Evolutionary conservation across 2,888 invertebrate genomes (phyloP).

Genomic region (Eupeodes latifasciatus): DNA sequence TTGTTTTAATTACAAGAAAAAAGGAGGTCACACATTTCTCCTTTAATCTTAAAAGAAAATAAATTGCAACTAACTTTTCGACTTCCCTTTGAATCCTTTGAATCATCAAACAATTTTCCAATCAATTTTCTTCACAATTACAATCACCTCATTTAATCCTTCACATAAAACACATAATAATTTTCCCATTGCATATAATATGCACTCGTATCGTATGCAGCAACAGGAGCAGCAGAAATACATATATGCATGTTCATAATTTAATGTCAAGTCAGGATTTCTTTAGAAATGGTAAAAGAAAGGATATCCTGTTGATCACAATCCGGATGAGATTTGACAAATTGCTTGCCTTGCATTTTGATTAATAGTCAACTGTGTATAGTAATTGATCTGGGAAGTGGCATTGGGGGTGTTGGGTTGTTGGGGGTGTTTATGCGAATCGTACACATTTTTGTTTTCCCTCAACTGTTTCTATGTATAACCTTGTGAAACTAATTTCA

Average conservation of each 20-base stretch:
- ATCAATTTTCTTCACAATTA: not conserved
- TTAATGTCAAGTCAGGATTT: conserved; percentile 4
- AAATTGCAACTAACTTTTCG: too few relatives aligned
- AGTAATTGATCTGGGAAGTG: conserved; percentile 26
- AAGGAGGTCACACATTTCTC: too few relatives aligned
- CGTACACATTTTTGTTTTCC: not conserved
- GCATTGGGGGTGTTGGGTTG: too few relatives aligned
- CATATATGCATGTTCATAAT: conserved; percentile 19
- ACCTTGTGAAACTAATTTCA: conserved; percentile 31
- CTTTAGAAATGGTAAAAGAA: conserved; percentile 25
- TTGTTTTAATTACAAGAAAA: too few relatives aligned
- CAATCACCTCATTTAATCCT: not conserved
- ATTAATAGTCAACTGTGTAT: conserved; percentile 45
- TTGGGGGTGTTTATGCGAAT: conserved; percentile 21
- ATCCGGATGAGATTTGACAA: conserved; percentile 54
- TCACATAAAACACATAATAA: conserved; percentile 9
- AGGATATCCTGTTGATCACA: conserved; percentile 33
- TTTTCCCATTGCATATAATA: conserved; percentile 22
- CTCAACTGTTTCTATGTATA: not conserved
- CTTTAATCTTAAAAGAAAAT: too few relatives aligned
- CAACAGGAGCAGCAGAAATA: too few relatives aligned
- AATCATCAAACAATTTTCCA: conserved; percentile 13
- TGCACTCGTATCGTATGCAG: not conserved
- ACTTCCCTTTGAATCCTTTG: not conserved
- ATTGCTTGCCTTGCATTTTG: conserved; percentile 36